Conservation (phyloP, 2,888 invertebrate genomes). For the Protodeltote pygarga region DNA sequence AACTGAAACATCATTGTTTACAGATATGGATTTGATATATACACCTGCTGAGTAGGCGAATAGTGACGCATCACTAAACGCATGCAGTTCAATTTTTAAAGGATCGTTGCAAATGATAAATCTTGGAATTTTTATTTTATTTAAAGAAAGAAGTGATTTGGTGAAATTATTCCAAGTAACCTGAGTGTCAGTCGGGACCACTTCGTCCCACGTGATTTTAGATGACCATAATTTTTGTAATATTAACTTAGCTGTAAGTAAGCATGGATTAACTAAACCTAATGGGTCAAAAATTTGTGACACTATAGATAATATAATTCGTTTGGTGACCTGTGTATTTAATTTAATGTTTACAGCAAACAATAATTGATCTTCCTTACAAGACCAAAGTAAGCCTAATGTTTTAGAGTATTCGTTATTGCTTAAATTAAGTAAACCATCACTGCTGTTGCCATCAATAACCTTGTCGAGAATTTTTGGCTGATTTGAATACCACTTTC, state of each 20-base stretch:
- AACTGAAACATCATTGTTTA: conserved; percentile 12
- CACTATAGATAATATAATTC: conserved; percentile 14
- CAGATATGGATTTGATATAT: conserved; percentile 24
- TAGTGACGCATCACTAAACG: conserved; percentile 48
- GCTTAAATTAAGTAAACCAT: no score
- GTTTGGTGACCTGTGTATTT: conserved; percentile 13
- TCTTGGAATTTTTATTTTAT: conserved; percentile 38
- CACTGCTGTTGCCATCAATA: no score
- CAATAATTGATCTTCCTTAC: conserved; percentile 33
- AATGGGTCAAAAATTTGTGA: conserved; percentile 39
- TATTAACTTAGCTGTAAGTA: conserved; percentile 10
- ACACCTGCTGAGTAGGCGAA: conserved; percentile 48
- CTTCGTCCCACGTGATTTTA: conserved; percentile 6
- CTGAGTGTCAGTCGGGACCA: not conserved
- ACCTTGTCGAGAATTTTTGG: no score
- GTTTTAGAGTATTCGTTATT: no score
- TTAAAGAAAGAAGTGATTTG: conserved; percentile 20
- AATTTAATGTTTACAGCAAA: conserved; percentile 2
- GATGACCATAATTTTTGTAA: conserved; percentile 25
- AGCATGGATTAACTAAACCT: conserved; percentile 18
- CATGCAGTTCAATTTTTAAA: conserved; percentile 40
- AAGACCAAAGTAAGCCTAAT: conserved; percentile 13
- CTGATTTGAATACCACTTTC: no score
- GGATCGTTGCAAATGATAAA: conserved; percentile 31
- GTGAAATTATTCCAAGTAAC: conserved; percentile 35